phyloP scores from a whole-genome alignment of 2,113 vertebrate species.

The Lycocorax pyrrhopterus region DNA sequence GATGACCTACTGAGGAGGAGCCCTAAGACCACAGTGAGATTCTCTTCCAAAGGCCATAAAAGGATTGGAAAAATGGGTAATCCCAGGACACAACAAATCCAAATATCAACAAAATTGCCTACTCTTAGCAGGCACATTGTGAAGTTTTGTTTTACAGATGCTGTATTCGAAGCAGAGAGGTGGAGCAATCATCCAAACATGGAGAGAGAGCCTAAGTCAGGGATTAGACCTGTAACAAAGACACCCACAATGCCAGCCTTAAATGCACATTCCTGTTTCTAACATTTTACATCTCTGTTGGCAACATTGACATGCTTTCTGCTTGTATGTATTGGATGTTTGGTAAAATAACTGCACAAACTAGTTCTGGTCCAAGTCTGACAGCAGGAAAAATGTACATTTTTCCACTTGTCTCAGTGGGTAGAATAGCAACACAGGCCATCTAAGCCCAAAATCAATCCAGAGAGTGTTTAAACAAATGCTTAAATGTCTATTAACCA shows the following conservation, averaged over 20 bases:
- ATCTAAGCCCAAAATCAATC: not conserved
- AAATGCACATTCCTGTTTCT: not conserved
- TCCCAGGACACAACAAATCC: not conserved
- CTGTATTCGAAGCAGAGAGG: not conserved
- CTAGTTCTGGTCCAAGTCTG: not conserved
- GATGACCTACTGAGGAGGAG: not conserved
- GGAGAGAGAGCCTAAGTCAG: accelerated
- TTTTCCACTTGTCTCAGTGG: not conserved
- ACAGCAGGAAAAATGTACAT: not conserved
- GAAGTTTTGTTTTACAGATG: not conserved
- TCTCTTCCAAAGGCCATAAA: not conserved
- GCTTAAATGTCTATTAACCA: not conserved
- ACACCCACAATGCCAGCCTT: not conserved
- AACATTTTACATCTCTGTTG: not conserved
- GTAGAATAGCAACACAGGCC: not conserved
- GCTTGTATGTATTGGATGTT: not conserved
- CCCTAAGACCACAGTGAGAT: not conserved
- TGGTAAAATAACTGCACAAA: not conserved
- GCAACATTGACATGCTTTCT: not conserved
- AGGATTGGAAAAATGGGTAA: not conserved
- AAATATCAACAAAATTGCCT: not conserved
- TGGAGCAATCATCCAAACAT: not conserved
- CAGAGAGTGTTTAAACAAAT: not conserved
- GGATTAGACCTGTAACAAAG: not conserved
- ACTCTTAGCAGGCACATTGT: not conserved